Conservation (phyloP, 23 tunicate genomes). For the Aplidium turbinatum region DNA sequence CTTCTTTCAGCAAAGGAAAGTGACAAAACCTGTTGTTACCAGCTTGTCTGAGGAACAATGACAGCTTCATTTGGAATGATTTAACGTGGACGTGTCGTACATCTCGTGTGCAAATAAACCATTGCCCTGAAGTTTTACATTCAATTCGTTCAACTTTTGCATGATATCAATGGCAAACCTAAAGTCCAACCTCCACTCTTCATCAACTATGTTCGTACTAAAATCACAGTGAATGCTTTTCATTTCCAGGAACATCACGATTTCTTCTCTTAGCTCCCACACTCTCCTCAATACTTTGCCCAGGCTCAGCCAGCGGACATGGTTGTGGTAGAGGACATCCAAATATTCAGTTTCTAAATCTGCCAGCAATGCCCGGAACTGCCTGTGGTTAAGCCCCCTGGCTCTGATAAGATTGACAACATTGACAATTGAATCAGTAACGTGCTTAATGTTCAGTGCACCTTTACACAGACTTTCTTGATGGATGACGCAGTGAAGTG, state of each 20-base stretch:
- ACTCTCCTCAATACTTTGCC: conserved; percentile 38
- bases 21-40: conserved; percentile 19
- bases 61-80: conserved; percentile 34
- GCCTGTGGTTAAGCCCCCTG: conserved; percentile 55
- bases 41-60: conserved; percentile 26
- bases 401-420: conserved; percentile 50
- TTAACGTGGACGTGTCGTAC: conserved; percentile 27
- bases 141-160: conserved; percentile 29
- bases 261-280: conserved; percentile 40
- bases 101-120: conserved; percentile 37
- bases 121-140: conserved; percentile 27
- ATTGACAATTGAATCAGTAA: conserved; percentile 43
- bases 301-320: conserved; percentile 51
- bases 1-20: conserved; percentile 44
- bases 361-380: conserved; percentile 43
- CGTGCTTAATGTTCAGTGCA: conserved; percentile 31
- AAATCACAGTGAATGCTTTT: conserved; percentile 21
- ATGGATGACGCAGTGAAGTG: conserved; percentile 21
- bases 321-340: conserved; percentile 48
- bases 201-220: conserved; percentile 14
- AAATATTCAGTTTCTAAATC: conserved; percentile 32
- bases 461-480: conserved; percentile 51
- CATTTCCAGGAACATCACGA: conserved; percentile 32
- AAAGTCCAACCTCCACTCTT: conserved; percentile 38
- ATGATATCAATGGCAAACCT: conserved; percentile 37